Evolutionary conservation across 2,113 vertebrate genomes (phyloP), one percentile per base, ranked within the genome.

Genomic region (Neolamprologus kungweensis): DNA sequence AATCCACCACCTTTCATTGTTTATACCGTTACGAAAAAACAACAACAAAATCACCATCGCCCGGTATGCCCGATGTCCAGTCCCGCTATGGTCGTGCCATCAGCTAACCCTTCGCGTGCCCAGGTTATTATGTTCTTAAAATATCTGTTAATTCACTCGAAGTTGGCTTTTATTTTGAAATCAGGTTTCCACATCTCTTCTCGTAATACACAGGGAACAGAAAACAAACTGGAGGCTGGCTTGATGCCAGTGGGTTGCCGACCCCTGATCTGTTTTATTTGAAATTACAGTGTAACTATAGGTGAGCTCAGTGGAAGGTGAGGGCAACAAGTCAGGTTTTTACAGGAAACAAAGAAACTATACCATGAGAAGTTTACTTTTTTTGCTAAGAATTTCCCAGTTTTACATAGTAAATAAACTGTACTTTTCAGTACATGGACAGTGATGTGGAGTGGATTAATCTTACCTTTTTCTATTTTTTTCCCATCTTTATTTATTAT

Each of bases 231-330:
- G 55, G 55, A 28, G 55, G 55, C 2, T 57, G 55, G 55, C 23
- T 57, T 57, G 55, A 16, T 7, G 0, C 12, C 3, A 57, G 55
- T 57, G 55, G 13, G 55, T 58, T 55, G 21, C 53, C 0, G 0
- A 13, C 2, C 11, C 53, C 53, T 55, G 21, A 55, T 13, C 21
- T 55, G 21, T 57, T 57, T 21, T 57, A 26, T 57, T 26, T 57
- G 54, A 57, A 57, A 57, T 57, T 60, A 60, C 14, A 60, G 0
- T 60, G 26, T 17, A 60, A 60, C 57, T 60, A 60, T 31, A 60
- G 57, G 8, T 31, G 26, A 9, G 57, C 14, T 31, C 26, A 60
- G 2, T 31, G 14, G 57, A 17, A 60, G 26, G 2, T 60, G 26
- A 60, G 14, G 26, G 14, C 26, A 60, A 60, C 26, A 9, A 9